Percentiles rank a stretch among this genome's conserved stretches.
Evolutionary conservation across 2,113 vertebrate species (phyloP).

Genomic region (Chiloscyllium plagiosum): DNA sequence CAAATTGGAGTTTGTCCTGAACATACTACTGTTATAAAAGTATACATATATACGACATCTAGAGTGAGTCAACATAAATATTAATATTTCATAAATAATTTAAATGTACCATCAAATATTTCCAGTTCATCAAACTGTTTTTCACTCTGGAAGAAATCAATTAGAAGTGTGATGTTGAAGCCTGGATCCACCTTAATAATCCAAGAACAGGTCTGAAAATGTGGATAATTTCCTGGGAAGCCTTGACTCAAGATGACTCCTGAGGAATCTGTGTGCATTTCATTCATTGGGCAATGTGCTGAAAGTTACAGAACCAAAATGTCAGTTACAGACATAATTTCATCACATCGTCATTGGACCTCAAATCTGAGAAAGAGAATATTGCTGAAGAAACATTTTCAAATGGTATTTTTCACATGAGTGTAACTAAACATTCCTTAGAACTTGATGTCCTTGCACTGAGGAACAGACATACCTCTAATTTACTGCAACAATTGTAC

Average conservation of each 20-base stretch:
- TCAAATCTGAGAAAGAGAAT: not conserved
- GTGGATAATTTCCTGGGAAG: constrained; percentile 79
- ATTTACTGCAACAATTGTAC: not conserved
- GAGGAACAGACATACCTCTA: not conserved
- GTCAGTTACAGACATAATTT: not conserved
- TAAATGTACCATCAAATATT: constrained; percentile 84
- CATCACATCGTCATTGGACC: not conserved
- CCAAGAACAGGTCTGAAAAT: constrained; percentile 96
- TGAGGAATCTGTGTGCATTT: constrained; percentile 78
- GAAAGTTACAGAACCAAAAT: constrained; percentile 23
- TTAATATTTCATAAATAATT: not conserved
- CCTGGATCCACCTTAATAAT: constrained; percentile 80
- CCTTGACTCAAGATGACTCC: constrained; percentile 93
- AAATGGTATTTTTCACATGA: not conserved
- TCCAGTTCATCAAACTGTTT: constrained; percentile 92
- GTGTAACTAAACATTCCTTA: not conserved
- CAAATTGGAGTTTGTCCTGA: not conserved
- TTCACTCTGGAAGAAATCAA: constrained; percentile 93
- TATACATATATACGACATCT: not conserved
- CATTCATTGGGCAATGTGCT: constrained; percentile 90
- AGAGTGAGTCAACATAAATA: not conserved
- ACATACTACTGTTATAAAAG: not conserved
- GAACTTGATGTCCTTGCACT: not conserved
- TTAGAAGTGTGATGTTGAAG: constrained; percentile 83
- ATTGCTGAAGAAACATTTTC: not conserved